These are phyloP conservation scores for Drosophila santomea DNA, from an alignment of 1,140 invertebrate species.

Conservation along the genomic window DNA sequence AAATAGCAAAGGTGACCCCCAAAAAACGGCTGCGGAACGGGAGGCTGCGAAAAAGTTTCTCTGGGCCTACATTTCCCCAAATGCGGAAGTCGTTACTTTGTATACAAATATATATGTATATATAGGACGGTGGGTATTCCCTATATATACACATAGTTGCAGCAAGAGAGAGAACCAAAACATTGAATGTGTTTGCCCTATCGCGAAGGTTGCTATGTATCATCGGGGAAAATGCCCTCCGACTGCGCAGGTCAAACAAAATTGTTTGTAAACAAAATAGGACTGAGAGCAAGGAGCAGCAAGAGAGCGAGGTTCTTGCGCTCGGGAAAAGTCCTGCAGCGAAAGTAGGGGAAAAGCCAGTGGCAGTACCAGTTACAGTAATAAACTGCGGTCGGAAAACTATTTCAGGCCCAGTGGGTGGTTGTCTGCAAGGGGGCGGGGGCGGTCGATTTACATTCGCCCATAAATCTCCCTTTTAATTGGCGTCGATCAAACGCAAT, in stretches of 20 bases:
- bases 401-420: constrained; percentile 37
- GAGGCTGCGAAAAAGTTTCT: constrained; percentile 49
- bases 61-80: constrained; percentile 37
- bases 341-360: constrained; percentile 55
- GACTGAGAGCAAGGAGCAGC: constrained; percentile 26
- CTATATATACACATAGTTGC: constrained; percentile 48
- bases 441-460: constrained; percentile 22
- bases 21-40: constrained; percentile 32
- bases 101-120: constrained; percentile 30
- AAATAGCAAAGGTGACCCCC: constrained; percentile 70
- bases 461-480: constrained; percentile 42
- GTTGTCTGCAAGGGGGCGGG: constrained; percentile 12
- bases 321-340: constrained; percentile 18
- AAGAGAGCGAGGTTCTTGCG: constrained; percentile 7
- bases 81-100: constrained; percentile 52
- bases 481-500: constrained; percentile 33
- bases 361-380: constrained; percentile 36
- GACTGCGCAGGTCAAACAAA: constrained; percentile 77
- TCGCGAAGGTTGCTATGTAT: constrained; percentile 41
- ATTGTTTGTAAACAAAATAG: constrained; percentile 77
- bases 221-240: constrained; percentile 5
- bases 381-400: constrained; percentile 35
- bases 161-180: constrained; percentile 49
- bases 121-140: constrained; percentile 10
- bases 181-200: constrained; percentile 30